Evolutionary conservation across 2,797 vertebrate species (phyloP).

Genomic region (Cottoperca gobio): DNA sequence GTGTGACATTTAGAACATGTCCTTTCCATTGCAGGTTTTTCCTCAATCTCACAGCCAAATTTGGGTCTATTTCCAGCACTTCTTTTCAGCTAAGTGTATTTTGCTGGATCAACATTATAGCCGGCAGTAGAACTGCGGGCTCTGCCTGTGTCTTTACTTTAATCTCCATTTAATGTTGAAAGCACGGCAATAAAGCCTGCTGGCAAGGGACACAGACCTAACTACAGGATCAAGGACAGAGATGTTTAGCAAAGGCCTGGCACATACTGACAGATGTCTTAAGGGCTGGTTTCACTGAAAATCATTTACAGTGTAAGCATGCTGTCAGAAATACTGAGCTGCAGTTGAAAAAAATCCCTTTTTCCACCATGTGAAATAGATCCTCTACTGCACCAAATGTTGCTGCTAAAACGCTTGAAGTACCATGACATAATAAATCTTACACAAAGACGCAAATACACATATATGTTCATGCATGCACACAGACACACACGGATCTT

Average conservation of each 20-base stretch:
- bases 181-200: conserved; percentile 48
- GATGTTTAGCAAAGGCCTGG: conserved; percentile 45
- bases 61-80: conserved; percentile 20
- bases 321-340: conserved; percentile 5
- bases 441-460: background rate
- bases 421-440: background rate
- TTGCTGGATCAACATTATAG: conserved; percentile 37
- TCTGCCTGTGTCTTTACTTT: conserved; percentile 54
- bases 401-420: conserved; percentile 1
- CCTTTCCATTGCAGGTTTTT: conserved; percentile 6
- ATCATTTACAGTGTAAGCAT: conserved; percentile 6
- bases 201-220: conserved; percentile 56
- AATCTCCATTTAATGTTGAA: conserved; percentile 65
- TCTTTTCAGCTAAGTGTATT: conserved; percentile 33
- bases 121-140: conserved; percentile 50
- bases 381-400: background rate
- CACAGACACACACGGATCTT: conserved; percentile 12
- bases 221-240: conserved; percentile 52
- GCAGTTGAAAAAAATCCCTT: conserved; percentile 7
- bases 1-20: conserved; percentile 33
- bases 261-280: conserved; percentile 40
- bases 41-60: background rate
- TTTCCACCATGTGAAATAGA: conserved; percentile 5
- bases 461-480: background rate
- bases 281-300: conserved; percentile 20